Base-by-base conservation (phyloP, 2,113 vertebrate genomes). In the Stomatorhinus ivindoensis region DNA sequence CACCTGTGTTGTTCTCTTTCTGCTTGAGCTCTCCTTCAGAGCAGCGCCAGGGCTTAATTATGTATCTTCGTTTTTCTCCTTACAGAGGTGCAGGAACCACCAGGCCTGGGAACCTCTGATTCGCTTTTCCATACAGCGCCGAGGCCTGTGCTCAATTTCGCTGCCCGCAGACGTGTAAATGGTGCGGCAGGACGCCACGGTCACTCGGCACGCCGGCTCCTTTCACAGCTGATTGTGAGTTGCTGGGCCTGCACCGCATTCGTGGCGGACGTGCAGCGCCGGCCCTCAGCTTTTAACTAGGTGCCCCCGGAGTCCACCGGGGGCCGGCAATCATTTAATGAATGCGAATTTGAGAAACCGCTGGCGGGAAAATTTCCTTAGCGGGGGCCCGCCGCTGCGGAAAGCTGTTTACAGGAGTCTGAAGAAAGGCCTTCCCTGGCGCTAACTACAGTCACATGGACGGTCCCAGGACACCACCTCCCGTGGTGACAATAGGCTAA, bases 401-500 rank as follows among this genome's bases (percentile, higher is more conserved):
- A 61, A 69, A 58, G 21, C 13, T 24, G 48, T 85, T 89, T 85
- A 58, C 11, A 7, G 24, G 48, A 61, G 51, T 84, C 88, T 39
- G 15, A 17, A 89, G 27, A 17, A 69, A 86, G 31, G 4, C 65
- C 46, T 8, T 50, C 85, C 87, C 73, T 76, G 76, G 86, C 86
- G 58, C 89, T 88, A 82, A 90, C 87, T 89, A 89, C 69, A 90
- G 87, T 87, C 89, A 88, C 65, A 88, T 24, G 84, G 86, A n/a
- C 8, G 87, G 88, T 90, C 91, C 88, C 90, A 55, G n/a, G 50
- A 82, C 31, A 87, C 47, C 39, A 80, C 13, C 88, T 91, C 69
- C 87, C 80, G 87, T 50, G 87, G 76, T 90, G 92, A 92, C 92
- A 91, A 93, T 85, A 91, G 89, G 90, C 87, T 92, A n/a, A 92